A percentile compares a stretch with the other conserved stretches of the same genome.
phyloP scores from a whole-genome alignment of 2,113 vertebrate genomes.

The Vimba vimba region DNA sequence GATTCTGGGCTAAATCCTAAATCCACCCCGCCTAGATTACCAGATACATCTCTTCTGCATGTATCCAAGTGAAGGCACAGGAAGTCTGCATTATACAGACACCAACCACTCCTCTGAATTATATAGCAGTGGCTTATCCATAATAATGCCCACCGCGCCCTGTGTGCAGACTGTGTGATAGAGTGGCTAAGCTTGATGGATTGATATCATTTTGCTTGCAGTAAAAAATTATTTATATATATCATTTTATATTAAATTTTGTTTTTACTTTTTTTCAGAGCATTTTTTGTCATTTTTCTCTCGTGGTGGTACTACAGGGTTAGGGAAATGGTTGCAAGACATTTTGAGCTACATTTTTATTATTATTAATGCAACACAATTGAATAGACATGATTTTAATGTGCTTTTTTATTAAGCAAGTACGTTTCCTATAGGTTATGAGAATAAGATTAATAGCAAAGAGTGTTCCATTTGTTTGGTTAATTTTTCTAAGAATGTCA shows the following conservation, averaged over 20 bases:
- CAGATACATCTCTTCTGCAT: neutral
- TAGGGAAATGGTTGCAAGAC: neutral
- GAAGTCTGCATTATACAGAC: slow-evolving; percentile 50
- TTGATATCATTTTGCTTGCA: neutral
- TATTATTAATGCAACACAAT: neutral
- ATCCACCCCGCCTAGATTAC: slow-evolving; percentile 15
- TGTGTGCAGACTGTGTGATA: neutral
- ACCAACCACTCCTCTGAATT: slow-evolving; percentile 64
- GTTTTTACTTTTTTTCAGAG: neutral
- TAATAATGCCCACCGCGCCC: slow-evolving; percentile 46
- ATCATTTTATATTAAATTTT: neutral
- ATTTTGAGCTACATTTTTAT: neutral
- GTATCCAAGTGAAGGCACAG: slow-evolving; percentile 34
- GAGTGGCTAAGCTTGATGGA: slow-evolving; percentile 7
- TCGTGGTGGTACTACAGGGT: neutral
- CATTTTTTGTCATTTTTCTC: neutral
- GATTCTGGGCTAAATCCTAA: slow-evolving; percentile 24
- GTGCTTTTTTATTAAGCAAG: neutral
- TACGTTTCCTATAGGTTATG: neutral
- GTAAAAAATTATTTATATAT: neutral
- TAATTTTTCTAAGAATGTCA: neutral
- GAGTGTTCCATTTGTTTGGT: neutral
- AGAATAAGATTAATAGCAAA: neutral
- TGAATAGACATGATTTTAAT: neutral
- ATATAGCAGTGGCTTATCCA: slow-evolving; percentile 65